A percentile compares a stretch with the other conserved stretches of the same genome.
Conservation (phyloP, 2,113 vertebrate genomes). For the Galeopterus variegatus region DNA sequence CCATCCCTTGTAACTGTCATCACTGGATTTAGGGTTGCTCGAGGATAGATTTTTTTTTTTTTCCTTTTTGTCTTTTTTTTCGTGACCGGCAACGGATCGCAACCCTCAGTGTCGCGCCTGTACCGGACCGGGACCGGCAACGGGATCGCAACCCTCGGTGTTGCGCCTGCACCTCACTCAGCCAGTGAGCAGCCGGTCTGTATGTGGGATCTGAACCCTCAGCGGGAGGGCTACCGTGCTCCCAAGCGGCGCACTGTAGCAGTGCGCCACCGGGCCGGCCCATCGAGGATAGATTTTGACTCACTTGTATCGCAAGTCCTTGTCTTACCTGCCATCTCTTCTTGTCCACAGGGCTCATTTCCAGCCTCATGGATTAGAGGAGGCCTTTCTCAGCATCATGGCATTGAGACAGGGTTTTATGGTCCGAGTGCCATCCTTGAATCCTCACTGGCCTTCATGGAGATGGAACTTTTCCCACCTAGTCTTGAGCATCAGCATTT, state of each 20-base stretch:
- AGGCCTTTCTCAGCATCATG: neutral
- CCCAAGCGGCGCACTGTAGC: no score
- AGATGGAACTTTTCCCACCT: neutral
- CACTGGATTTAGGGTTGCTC: neutral
- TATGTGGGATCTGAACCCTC: no score
- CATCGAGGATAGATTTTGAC: neutral
- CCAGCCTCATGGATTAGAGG: neutral
- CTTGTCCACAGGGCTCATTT: neutral
- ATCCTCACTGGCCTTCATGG: neutral
- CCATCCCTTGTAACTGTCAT: neutral
- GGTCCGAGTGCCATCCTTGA: neutral
- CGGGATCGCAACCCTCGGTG: no score
- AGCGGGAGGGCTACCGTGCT: no score
- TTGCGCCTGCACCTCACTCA: no score
- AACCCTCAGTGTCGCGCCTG: no score
- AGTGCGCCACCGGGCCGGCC: no score
- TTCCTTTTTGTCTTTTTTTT: no score
- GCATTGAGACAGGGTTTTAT: neutral
- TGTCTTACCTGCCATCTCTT: neutral
- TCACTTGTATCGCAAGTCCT: neutral
- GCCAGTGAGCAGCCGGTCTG: no score
- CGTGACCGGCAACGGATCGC: no score
- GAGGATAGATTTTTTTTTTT: neutral
- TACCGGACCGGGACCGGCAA: no score
- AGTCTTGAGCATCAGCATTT: neutral